Base-by-base conservation (phyloP, 1,140 invertebrate species). In the Ladona fulva region DNA sequence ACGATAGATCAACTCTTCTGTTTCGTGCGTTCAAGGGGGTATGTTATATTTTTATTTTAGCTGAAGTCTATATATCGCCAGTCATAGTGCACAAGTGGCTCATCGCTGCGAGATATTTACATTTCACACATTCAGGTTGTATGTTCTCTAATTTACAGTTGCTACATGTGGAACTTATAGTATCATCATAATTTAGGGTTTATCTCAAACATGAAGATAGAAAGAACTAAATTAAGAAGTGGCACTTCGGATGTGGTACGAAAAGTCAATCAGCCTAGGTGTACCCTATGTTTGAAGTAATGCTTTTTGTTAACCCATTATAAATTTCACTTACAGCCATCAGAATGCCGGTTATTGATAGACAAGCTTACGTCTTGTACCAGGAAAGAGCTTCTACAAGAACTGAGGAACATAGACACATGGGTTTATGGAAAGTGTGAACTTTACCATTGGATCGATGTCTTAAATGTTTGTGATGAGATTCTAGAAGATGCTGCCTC, bases 401-500 rank as follows among this genome's bases (percentile, higher is more conserved):
- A 94, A 83, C 83, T 96, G 25, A 90, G 90, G 79, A 89, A 90
- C 79, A 91, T 95, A 79, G 93, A 93, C 82, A 90, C 92, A 42
- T 96, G 95, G 94, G 94, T 93, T 42, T 95, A 92, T 85, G 94
- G 94, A 78, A 96, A 96, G 89, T 96, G 94, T 86, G 95, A 97
- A 86, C 86, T 97, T 14, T 94, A 93, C 82, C 94, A 97, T 84
- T 97, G 94, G 94, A 93, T 94, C 77, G 93, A 95, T 87, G 91
- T 95, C 7, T 85, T 97, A 42, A 94, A 96, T 86, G 88, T 91
- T 24, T 95, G 93, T 86, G 95, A 96, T 85, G 88, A 88, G 77
- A 92, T 96, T 80, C 85, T 96, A 79, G 94, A 94, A 82, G 89
- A 90, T 83, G 92, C 93, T 44, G 91, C 91, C 52, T 86, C 89